Percentiles rank a stretch among this genome's conserved stretches.
These are phyloP conservation scores for Oophaga pumilio DNA, from an alignment of 2,113 vertebrate genomes.

Conservation along the genomic window DNA sequence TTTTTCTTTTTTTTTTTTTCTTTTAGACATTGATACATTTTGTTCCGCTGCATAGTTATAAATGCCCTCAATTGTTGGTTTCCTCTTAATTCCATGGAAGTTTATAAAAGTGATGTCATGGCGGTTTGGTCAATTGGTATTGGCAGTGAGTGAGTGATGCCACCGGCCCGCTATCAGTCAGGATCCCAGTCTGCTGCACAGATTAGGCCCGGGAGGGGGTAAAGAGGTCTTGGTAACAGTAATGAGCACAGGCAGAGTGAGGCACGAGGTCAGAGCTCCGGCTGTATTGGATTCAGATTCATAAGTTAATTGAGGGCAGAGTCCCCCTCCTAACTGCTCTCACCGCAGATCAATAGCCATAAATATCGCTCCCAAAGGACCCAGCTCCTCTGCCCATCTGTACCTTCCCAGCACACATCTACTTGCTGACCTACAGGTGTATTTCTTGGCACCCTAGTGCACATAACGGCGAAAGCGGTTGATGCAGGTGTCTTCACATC, in stretches of 20 bases:
- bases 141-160: conserved; percentile 83
- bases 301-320: conserved; percentile 99
- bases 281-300: conserved; percentile 99
- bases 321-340: conserved; percentile 63
- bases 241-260: conserved; percentile 96
- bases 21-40: neutral
- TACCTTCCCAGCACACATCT: conserved; percentile 58
- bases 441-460: neutral
- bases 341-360: conserved; percentile 98
- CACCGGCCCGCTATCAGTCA: conserved; percentile 79
- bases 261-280: conserved; percentile 86
- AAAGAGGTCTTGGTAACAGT: conserved; percentile 91
- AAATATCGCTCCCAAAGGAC: conserved; percentile 87
- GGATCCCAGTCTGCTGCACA: conserved; percentile 74
- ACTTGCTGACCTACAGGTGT: conserved; percentile 42
- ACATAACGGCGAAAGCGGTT: neutral
- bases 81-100: conserved; percentile 29
- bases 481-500: neutral
- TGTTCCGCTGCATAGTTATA: neutral
- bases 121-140: conserved; percentile 82
- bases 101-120: conserved; percentile 72
- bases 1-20: too few relatives aligned
- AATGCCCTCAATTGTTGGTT: neutral
- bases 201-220: conserved; percentile 80
- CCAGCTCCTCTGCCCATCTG: conserved; percentile 28